Evolutionary conservation across 2,113 vertebrate species (phyloP).

Genomic region (Alligator mississippiensis): DNA sequence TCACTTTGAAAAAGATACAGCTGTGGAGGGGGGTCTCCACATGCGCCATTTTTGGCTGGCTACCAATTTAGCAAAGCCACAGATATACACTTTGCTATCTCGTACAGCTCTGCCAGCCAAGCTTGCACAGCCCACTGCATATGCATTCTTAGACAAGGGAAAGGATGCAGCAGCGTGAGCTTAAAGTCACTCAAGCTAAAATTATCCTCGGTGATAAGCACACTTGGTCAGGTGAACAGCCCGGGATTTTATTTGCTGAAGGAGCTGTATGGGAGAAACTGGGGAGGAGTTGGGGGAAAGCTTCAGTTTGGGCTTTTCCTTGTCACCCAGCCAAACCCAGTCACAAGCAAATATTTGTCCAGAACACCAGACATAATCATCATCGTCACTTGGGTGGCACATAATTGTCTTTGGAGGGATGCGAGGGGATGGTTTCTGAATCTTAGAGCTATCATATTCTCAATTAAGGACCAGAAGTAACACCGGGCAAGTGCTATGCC

Average conservation of each 20-base stretch:
- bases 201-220: not conserved
- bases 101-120: constrained; percentile 27
- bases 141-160: not conserved
- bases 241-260: constrained; percentile 1
- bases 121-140: not conserved
- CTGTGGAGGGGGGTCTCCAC: constrained; percentile 67
- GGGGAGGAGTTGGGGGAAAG: not conserved
- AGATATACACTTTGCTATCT: not conserved
- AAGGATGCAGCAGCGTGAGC: not conserved
- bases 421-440: not conserved
- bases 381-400: not conserved
- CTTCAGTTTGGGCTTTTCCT: not conserved
- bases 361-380: too few relatives aligned
- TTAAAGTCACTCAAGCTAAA: not conserved
- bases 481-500: not conserved
- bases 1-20: constrained; percentile 70
- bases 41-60: constrained; percentile 59
- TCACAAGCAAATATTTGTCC: too few relatives aligned
- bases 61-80: constrained; percentile 45
- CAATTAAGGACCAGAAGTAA: not conserved
- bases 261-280: not conserved
- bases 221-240: not conserved
- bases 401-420: not conserved
- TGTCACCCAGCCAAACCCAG: not conserved
- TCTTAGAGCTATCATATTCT: not conserved